Evolutionary conservation across 2,888 invertebrate genomes (phyloP), one percentile per base, ranked within the genome.

Genomic region (Eilema caniola): DNA sequence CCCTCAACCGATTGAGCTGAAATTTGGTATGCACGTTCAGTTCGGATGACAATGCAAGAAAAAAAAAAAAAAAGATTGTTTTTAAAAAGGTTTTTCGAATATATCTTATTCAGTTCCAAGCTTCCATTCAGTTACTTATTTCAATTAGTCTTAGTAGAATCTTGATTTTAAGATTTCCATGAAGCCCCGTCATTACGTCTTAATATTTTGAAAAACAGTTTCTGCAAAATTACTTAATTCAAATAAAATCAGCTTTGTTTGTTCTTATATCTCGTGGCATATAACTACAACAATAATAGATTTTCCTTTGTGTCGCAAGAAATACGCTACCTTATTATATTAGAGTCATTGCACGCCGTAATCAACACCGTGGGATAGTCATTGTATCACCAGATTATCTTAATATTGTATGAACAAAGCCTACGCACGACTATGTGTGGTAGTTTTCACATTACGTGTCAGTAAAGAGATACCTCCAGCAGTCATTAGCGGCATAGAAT

Each of bases 301-400:
- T 23, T 53, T 31, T 31, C 64, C 23, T 64, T 31, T 23, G 41
- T 56, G n/a, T 64, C 41, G 66, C n/a, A 59, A 66, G 57, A 31
- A n/a, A 57, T 59, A 24, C 23, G 31, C 57, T 57, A 56, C 57
- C n/a, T 20, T 59, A 57, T 57, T 57, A 20, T 24, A 31, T 14
- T 65, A 65, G 53, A 37, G 37, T 37, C 57, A 66, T 53, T 59
- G 59, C 24, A 20, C 20, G 37, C 12, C 20, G 37, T 65, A 57
- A 68, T 61, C 28, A 31, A 31, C 56, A 31, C 14, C 71, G 71
- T 71, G 68, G 63, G 65, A 71, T 14, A 64, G 41, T 28, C 63
- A 24, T 20, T 20, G 60, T 61, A 53, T 56, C 62, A 20, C 20
- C 20, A 20, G 3, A 25, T 47, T 59, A 63, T 63, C 63, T 59